These are phyloP conservation scores for Myotis lucifugus DNA, from an alignment of 2,113 vertebrate genomes.

Conservation along the genomic window DNA sequence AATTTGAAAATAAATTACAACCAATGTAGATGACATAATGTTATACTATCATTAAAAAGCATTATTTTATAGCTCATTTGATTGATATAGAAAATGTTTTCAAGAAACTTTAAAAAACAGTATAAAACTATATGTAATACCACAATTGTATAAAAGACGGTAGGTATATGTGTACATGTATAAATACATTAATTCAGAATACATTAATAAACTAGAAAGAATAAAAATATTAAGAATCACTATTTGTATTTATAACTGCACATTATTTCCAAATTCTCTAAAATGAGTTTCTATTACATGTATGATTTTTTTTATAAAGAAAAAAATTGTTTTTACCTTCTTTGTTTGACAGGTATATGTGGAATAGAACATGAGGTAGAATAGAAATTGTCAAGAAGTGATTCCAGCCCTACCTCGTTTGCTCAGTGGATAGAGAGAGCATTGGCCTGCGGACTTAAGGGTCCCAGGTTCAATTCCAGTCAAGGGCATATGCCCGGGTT, in stretches of 20 bases:
- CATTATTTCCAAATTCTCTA: slow-evolving; percentile 8
- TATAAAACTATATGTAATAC: slow-evolving; percentile 1
- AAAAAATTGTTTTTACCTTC: neutral
- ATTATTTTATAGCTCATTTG: slow-evolving; percentile 34
- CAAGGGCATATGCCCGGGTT: too few relatives aligned
- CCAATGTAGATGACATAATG: neutral
- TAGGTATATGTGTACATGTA: neutral
- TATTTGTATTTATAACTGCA: neutral
- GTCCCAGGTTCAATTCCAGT: too few relatives aligned
- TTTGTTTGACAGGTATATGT: neutral
- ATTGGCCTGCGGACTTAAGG: too few relatives aligned
- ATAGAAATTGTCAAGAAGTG: neutral
- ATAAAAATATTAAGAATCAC: neutral
- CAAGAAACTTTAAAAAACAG: neutral
- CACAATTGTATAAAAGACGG: neutral
- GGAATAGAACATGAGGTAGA: neutral
- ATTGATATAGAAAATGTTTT: neutral
- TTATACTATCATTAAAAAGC: neutral
- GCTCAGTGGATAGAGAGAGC: too few relatives aligned
- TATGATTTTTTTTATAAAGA: neutral
- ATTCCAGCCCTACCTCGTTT: neutral
- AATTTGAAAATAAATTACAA: slow-evolving; percentile 32
- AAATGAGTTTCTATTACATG: neutral
- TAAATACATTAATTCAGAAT: slow-evolving; percentile 14
- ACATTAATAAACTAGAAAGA: slow-evolving; percentile 7